A percentile compares a stretch with the other conserved stretches of the same genome.
Evolutionary conservation across 2,888 invertebrate genomes (phyloP).

Genomic region (Hydropsyche betteni): DNA sequence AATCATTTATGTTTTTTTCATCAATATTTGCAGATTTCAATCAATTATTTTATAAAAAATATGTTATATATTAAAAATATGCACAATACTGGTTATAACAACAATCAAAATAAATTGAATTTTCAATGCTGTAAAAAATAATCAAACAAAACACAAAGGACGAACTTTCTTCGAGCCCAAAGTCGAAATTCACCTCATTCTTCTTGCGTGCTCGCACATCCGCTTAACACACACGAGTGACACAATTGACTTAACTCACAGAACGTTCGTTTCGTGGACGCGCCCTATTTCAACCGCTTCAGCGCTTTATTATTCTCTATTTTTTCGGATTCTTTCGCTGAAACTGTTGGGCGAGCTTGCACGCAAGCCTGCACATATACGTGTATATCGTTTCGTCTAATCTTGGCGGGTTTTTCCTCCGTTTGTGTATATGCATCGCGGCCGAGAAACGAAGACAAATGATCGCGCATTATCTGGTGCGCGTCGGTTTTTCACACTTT

Average conservation of each 20-base stretch:
- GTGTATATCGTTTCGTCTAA: not conserved
- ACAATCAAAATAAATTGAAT: too few species aligned
- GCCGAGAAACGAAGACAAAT: conserved; percentile 60
- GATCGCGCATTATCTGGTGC: conserved; percentile 56
- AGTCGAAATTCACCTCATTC: too few species aligned
- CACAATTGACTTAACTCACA: conserved; percentile 16
- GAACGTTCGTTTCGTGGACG: not conserved
- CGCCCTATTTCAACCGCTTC: not conserved
- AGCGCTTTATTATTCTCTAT: conserved; percentile 44
- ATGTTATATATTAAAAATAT: too few species aligned
- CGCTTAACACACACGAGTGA: not conserved
- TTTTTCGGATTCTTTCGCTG: conserved; percentile 43
- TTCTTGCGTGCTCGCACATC: not conserved
- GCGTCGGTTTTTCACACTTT: conserved; percentile 51
- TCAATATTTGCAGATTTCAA: not conserved
- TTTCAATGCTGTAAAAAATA: too few species aligned
- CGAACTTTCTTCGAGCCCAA: too few species aligned
- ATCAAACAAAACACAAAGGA: too few species aligned
- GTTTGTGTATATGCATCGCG: conserved; percentile 42
- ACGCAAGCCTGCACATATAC: conserved; percentile 55
- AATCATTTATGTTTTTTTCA: conserved; percentile 6
- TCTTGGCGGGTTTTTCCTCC: not conserved
- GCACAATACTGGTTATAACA: too few species aligned
- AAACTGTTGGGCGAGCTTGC: not conserved
- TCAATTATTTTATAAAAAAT: too few species aligned